phyloP scores from a whole-genome alignment of 2,888 invertebrate genomes.

The Linyphia triangularis region DNA sequence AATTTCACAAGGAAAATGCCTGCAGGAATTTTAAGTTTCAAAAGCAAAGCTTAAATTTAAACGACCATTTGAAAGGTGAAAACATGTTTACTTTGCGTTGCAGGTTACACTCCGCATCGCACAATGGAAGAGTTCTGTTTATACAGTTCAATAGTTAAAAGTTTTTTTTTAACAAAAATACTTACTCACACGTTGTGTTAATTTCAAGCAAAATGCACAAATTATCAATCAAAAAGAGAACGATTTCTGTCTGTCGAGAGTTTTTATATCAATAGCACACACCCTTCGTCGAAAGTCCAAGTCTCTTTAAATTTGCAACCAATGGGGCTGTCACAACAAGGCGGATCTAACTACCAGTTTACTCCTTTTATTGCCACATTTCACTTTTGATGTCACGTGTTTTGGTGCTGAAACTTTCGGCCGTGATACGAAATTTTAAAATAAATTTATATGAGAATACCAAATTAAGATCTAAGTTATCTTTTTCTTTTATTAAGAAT shows the following conservation, averaged over 20 bases:
- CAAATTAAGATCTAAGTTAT: not conserved
- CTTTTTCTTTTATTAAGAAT: not conserved
- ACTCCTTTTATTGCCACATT: not conserved
- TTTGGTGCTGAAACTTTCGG: not conserved
- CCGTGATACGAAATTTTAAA: not conserved
- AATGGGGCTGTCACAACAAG: not conserved
- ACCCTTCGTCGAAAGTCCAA: conserved; percentile 41
- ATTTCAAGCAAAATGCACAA: conserved; percentile 31
- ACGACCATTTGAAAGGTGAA: too few species aligned
- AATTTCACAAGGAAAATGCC: too few species aligned
- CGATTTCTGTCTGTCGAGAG: not conserved
- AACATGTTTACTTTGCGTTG: too few species aligned
- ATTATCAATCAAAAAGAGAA: conserved; percentile 40
- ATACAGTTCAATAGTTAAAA: too few species aligned
- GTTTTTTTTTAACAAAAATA: not conserved
- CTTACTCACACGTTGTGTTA: conserved; percentile 5
- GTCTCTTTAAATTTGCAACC: conserved; percentile 1
- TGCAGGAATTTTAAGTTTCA: too few species aligned
- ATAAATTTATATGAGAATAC: not conserved
- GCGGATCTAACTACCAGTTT: not conserved
- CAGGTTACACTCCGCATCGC: too few species aligned
- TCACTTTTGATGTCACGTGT: not conserved
- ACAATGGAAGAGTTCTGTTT: not conserved
- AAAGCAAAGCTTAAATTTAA: not conserved
- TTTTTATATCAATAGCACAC: conserved; percentile 34